Base-by-base conservation (phyloP, 2,797 vertebrate genomes). In the Spinus pinus region DNA sequence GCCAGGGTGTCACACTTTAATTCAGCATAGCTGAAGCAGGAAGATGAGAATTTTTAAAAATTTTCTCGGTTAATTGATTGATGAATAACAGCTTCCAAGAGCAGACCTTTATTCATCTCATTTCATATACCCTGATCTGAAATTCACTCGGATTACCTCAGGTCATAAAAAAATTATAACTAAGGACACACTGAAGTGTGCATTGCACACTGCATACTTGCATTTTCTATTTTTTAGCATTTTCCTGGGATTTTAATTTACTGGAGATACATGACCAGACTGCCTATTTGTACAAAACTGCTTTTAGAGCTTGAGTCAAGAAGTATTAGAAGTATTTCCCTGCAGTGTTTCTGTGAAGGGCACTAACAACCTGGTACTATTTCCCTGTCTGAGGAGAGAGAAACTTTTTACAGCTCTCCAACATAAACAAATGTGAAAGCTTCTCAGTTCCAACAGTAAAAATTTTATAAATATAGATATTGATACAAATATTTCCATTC, bases 81-180 rank as follows among this genome's bases (percentile, higher is more conserved):
- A 97, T 96, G 95, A 97, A 91, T 90, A 97, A 90, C 92, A 96
- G 84, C 85, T 95, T 97, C 95, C 94, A 95, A 95, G 95, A 96
- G 91, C 72, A 97, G 91, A 81, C 54, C 67, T 79, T 84, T 72
- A 78, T 80, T 97, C 72, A 87, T 95, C 90, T 97, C 54, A 85
- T 94, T 97, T 90, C 77, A 92, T 85, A 86, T 49, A 86, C 21
- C 58, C 74, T 90, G 56, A 96, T 94, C 54, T 82, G 66, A 95
- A 96, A 96, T 93, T 90, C 86, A 61, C 57, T 92, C 6, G 14
- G 69, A 82, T 95, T 96, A 95, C 90, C 82, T 91, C 66, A 95
- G 96, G 91, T 91, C 67, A 77, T 74, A 87, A 82, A 82, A 91
- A 92, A 93, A 91, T 65, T 2, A 64, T 64, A 94, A 95, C 74